Conservation (phyloP, 2,113 vertebrate genomes). For the Hydropotes inermis region DNA sequence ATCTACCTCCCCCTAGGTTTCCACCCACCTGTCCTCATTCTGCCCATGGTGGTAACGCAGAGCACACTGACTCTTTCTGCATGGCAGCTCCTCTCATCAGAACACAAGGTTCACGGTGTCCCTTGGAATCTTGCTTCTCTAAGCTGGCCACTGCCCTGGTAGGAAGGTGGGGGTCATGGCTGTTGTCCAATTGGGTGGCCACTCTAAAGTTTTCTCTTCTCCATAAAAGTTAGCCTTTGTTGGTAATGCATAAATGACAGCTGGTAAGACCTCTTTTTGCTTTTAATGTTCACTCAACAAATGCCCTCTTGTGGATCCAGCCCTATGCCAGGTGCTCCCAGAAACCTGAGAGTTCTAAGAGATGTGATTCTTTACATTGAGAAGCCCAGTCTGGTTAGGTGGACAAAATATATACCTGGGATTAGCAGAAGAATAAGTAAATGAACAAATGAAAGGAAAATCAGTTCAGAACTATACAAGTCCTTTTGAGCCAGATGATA, state of each 20-base stretch:
- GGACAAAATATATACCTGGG: not conserved
- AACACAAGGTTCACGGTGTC: not conserved
- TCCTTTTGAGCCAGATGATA: not conserved
- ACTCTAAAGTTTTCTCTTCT: not conserved
- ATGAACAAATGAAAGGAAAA: not conserved
- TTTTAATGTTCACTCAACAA: not conserved
- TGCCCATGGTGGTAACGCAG: not conserved
- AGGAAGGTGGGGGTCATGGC: not conserved
- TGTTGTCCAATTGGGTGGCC: not conserved
- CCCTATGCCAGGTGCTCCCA: not conserved
- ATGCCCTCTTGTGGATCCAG: not conserved
- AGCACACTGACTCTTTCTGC: not conserved
- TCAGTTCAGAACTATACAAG: not conserved
- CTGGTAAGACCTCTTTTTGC: not conserved
- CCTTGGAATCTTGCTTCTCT: constrained; percentile 16
- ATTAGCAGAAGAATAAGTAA: not conserved
- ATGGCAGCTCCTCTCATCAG: not conserved
- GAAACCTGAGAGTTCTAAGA: not conserved
- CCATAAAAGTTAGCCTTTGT: not conserved
- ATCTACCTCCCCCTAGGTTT: not conserved
- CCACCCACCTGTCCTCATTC: constrained; percentile 4
- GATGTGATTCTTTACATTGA: not conserved
- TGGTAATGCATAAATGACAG: not conserved
- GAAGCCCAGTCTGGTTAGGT: not conserved
- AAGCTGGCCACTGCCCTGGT: not conserved